Base-by-base conservation (phyloP, 2,113 vertebrate species). In the Fulica atra region DNA sequence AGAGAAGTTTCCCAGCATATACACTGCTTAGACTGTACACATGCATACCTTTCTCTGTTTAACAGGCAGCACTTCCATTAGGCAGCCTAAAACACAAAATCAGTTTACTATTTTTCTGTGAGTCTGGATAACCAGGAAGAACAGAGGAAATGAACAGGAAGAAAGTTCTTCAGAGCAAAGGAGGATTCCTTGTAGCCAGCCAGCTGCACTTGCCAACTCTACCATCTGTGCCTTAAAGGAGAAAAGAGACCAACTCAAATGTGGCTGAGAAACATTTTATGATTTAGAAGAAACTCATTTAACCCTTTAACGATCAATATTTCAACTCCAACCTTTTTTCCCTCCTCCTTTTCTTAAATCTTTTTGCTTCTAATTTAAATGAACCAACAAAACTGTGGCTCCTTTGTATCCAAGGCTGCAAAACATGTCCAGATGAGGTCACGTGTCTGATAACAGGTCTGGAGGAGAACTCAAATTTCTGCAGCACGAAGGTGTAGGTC, bases 181-280 rank as follows among this genome's bases (percentile, higher is more conserved):
- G 93, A 97, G 91, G 77, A 96, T 91, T 97, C 93, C 96, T 92
- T 87, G 66, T 59, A 95, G 91, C 86, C 83, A 96, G 86, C 81
- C 93, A 96, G 91, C 65, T 93, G 86, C 92, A 96, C 93, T 96
- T 94, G 93, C 95, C 96, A 97, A 85, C 70, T 92, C 84, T 60
- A 85, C 93, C 96, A 96, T 96, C 95, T 96, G 96, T 87, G 91
- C 92, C 88, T 96, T 80, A 15, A 89, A 91, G 42, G 80, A 92
- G 94, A 88, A 93, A 88, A 92, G 85, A 79, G 88, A 93, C 76
- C 84, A 92, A 91, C 81, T 96, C 91, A 81, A 86, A 94, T 87
- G 91, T 70, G 70, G 50, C 77, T 40, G 19, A 71, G 84, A 72
- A 96, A 78, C 63, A 84, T 85, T 94, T 77, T 51, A 84, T 24